Base-by-base conservation (phyloP, 1,140 invertebrate species). In the Drosophila tristis region DNA sequence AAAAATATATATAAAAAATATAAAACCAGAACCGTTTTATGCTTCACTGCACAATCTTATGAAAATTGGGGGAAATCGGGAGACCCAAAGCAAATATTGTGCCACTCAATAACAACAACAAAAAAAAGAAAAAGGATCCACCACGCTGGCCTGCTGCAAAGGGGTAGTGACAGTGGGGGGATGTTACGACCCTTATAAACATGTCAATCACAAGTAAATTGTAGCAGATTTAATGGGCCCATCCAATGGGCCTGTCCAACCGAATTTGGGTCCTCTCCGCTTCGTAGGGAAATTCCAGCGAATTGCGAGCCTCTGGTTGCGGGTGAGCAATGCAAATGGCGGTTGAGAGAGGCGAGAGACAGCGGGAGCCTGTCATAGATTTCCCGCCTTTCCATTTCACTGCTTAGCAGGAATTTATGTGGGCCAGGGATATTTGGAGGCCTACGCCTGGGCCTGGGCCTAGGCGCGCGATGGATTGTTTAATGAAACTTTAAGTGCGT, bases 161-260 rank as follows among this genome's bases (percentile, higher is more conserved):
- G 13, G 25, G 48, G 29, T 26, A 16, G 29, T 26, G 16, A 31
- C 9, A 20, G 39, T 23, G 43, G 8, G 23, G 54, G 11, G 29
- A 20, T 20, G 73, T 56, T 66, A 62, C 58, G 84, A 87, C 84
- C 84, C 84, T 87, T 87, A 87, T 87, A 87, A 87, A 87, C 84
- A 87, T 87, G 84, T 89, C 84, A 87, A 87, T 87, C 84, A 84
- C 76, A 77, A 89, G 84, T 89, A 87, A 87, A 87, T 87, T 87
- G 84, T 89, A 64, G 84, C 84, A 89, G 84, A 87, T 87, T 84
- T 84, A 87, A 79, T 87, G 79, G 84, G 51, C 49, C 42, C 31
- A n/a, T 39, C n/a, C 20, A 20, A 20, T 20, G 20, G 54, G 31
- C 13, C 35, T 13, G 67, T 31, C 72, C 66, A 49, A 45, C 11